A percentile compares a stretch with the other conserved stretches of the same genome.
phyloP scores from a whole-genome alignment of 2,888 invertebrate genomes.

The Monochamus alternatus region DNA sequence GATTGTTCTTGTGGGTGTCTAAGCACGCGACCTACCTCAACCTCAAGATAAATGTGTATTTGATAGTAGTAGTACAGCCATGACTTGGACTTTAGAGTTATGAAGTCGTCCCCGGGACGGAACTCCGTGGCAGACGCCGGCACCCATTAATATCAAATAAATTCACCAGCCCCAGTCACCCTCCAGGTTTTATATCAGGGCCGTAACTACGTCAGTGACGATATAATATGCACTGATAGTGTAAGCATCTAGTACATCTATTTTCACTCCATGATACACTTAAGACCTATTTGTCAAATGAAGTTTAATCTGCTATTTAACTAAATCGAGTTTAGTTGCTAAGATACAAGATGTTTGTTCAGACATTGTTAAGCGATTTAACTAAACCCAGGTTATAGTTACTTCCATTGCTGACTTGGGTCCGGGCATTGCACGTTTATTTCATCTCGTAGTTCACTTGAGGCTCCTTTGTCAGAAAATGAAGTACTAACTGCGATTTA shows the following conservation, averaged over 20 bases:
- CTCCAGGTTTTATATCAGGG: conserved; percentile 13
- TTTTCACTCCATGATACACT: too few species aligned
- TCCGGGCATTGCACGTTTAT: too few species aligned
- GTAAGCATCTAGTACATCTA: background rate
- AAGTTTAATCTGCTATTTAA: too few species aligned
- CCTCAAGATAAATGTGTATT: conserved; percentile 62
- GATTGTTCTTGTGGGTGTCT: conserved; percentile 58
- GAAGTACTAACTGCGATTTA: too few species aligned
- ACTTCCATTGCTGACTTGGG: too few species aligned
- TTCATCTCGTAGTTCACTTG: too few species aligned
- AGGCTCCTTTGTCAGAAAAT: too few species aligned
- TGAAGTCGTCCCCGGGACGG: conserved; percentile 58
- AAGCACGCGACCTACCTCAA: conserved; percentile 63
- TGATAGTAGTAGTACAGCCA: conserved; percentile 61
- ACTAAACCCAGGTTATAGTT: too few species aligned
- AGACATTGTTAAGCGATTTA: too few species aligned
- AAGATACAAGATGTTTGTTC: too few species aligned
- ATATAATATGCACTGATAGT: background rate
- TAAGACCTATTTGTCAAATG: too few species aligned
- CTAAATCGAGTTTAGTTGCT: too few species aligned
- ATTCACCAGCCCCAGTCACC: conserved; percentile 46
- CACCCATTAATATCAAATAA: conserved; percentile 55
- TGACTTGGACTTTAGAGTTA: conserved; percentile 59
- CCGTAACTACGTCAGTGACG: conserved; percentile 18
- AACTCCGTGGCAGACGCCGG: conserved; percentile 56